Base-by-base conservation (phyloP, 2,888 invertebrate genomes). In the Ormyrus labotus region DNA sequence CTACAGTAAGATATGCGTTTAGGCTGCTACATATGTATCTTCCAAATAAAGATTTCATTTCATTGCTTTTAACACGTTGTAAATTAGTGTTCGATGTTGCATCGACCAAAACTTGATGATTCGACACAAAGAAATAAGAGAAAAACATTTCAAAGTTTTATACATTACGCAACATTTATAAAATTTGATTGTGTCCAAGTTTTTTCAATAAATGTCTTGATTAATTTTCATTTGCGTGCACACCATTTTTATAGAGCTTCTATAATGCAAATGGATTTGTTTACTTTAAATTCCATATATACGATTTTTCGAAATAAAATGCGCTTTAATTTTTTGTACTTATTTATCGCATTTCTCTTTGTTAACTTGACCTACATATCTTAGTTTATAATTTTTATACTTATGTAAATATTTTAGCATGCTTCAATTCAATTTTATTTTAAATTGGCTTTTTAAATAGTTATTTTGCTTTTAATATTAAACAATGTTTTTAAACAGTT, bases 1-100 rank as follows among this genome's bases (percentile, higher is more conserved):
- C 85, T 86, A 84, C 73, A 85, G 85, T 87, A 63, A 73, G 68
- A 71, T 68, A 51, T 72, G 74, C 75, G 61, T 75, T 75, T 53
- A 51, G 68, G 57, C 48, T 78, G 9, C 72, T 82, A 87, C 86
- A 83, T 85, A 84, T 88, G 88, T 89, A 89, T 89, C 88, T 89
- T 89, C 89, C 88, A 88, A 88, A 88, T 88, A 88, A 89, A 89
- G 85, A 86, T 74, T 74, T 78, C 78, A 81, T 84, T 82, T 50
- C 82, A 68, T 76, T 76, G 45, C 67, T 75, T 80, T 69, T 77
- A 47, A 74, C 69, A 71, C 73, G 48, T 64, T 78, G 57, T 70
- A 67, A 65, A 77, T 77, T 77, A 69, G 51, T 76, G 13, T 61
- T 71, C 48, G 51, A 71, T 71, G 34, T 64, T 71, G 7, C 45